Base-by-base conservation (phyloP, 2,888 invertebrate species). In the Cephus rjabovi region DNA sequence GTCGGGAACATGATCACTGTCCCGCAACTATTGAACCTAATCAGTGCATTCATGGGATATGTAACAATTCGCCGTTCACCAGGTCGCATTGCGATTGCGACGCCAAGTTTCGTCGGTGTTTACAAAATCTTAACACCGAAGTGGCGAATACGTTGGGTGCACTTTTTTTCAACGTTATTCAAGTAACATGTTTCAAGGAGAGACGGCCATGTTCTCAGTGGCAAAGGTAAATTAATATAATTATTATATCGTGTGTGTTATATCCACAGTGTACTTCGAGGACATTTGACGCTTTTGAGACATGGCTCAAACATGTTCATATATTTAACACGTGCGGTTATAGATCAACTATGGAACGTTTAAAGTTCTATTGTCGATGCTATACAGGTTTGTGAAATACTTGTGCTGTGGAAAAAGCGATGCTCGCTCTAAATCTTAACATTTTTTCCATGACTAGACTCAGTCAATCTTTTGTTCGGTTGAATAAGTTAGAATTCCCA, bases 1-100 rank as follows among this genome's bases (percentile, higher is more conserved):
- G 96, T 86, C 92, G 96, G 34, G 95, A 95, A 79, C 96, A 96
- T 89, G 96, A 96, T 87, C 93, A 94, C 84, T 96, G 96, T 83
- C 94, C 95, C 1, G 92, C 93, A 83, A 93, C 93, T 3, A 92
- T 96, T 69, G 89, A 91, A 56, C 93, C 94, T 3, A 94, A 94
- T 31, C 93, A 94, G 83, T 95, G 94, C 82, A 93, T 93, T 75
- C 93, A 94, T 79, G 94, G 95, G 0, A 92, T 95, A 37, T 96
- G 95, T 90, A 96, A 96, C 89, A 93, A 93, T 37, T 94, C 95
- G 6, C 93, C 94, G 3, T 95, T 94, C 87, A 95, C 95, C 0
- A 93, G 95, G 77, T 95, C 95, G 0, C 95, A 96, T 86, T 96
- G 96, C 87, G 95, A 95, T 85, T 96, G 96, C 86, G 96, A 96